A percentile compares a stretch with the other conserved stretches of the same genome.
phyloP scores from a whole-genome alignment of 2,113 vertebrate species.

The Eubucco bourcierii region DNA sequence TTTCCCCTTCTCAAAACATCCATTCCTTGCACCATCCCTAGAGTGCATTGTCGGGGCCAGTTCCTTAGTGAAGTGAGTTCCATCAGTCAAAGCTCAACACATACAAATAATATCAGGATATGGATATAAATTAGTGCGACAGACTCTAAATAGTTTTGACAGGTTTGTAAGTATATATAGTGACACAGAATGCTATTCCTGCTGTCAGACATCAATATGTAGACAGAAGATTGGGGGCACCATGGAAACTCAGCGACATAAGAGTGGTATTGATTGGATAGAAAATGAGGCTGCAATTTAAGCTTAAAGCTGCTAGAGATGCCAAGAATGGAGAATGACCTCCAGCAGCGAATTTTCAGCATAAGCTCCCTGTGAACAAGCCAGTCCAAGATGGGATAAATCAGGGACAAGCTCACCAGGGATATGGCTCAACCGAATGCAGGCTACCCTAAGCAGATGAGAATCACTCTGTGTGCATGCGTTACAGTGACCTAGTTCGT shows the following conservation, averaged over 20 bases:
- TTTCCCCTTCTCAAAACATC: constrained; percentile 25
- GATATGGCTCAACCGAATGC: constrained; percentile 44
- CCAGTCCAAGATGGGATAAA: constrained; percentile 57
- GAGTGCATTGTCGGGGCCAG: constrained; percentile 30
- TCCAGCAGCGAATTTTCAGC: constrained; percentile 40
- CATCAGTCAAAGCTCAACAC: constrained; percentile 49
- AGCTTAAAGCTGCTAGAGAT: constrained; percentile 42
- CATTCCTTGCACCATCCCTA: constrained; percentile 35
- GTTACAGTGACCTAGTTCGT: constrained; percentile 55
- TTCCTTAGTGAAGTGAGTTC: constrained; percentile 23
- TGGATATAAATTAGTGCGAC: constrained; percentile 65
- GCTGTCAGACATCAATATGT: constrained; percentile 60
- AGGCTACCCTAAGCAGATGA: constrained; percentile 2
- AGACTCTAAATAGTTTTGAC: constrained; percentile 62
- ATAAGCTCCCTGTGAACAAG: constrained; percentile 63
- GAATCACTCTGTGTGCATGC: not conserved
- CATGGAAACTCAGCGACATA: constrained; percentile 45
- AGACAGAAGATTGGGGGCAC: constrained; percentile 56
- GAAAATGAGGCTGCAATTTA: constrained; percentile 42
- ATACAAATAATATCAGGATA: constrained; percentile 70
- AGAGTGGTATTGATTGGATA: constrained; percentile 35
- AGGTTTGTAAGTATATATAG: constrained; percentile 64
- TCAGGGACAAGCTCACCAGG: constrained; percentile 48
- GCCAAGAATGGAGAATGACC: constrained; percentile 59
- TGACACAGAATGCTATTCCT: constrained; percentile 26